These are phyloP conservation scores for Oncorhynchus kisutch DNA, from an alignment of 2,113 vertebrate species.

Conservation along the genomic window DNA sequence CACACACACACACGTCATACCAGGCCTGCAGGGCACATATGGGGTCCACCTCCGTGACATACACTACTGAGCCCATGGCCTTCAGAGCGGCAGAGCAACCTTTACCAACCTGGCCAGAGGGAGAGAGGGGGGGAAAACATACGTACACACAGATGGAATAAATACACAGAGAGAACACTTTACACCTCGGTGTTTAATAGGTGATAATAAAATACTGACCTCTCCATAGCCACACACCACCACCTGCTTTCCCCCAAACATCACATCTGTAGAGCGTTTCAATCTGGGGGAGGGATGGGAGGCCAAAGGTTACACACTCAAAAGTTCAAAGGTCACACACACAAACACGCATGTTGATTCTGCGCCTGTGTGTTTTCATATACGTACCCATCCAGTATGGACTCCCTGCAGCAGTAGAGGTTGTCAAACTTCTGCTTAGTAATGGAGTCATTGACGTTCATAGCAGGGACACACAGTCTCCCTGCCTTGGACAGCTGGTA, in stretches of 20 bases:
- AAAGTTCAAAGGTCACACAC: background rate
- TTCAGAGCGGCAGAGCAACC: conserved; percentile 90
- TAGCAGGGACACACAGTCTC: conserved; percentile 86
- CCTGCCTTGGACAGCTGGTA: conserved; percentile 91
- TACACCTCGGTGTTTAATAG: background rate
- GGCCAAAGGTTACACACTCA: conserved; percentile 10
- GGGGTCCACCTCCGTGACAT: conserved; percentile 92
- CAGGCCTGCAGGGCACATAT: conserved; percentile 95
- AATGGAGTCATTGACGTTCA: conserved; percentile 93
- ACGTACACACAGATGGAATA: background rate
- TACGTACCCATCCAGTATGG: conserved; percentile 87
- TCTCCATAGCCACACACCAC: conserved; percentile 91
- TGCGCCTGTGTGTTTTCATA: conserved; percentile 3
- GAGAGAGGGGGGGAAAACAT: background rate
- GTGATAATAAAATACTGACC: conserved; percentile 70
- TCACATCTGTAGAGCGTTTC: conserved; percentile 88
- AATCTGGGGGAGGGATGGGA: conserved; percentile 68
- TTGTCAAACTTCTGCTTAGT: conserved; percentile 97
- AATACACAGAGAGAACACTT: background rate
- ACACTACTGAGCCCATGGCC: conserved; percentile 87
- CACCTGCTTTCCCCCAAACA: conserved; percentile 93
- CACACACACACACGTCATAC: conserved; percentile 66
- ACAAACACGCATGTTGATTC: conserved; percentile 7
- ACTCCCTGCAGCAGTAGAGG: conserved; percentile 93
- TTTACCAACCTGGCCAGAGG: conserved; percentile 82